Base-by-base conservation (phyloP, 2,888 invertebrate genomes). In the Tetragnatha montana region DNA sequence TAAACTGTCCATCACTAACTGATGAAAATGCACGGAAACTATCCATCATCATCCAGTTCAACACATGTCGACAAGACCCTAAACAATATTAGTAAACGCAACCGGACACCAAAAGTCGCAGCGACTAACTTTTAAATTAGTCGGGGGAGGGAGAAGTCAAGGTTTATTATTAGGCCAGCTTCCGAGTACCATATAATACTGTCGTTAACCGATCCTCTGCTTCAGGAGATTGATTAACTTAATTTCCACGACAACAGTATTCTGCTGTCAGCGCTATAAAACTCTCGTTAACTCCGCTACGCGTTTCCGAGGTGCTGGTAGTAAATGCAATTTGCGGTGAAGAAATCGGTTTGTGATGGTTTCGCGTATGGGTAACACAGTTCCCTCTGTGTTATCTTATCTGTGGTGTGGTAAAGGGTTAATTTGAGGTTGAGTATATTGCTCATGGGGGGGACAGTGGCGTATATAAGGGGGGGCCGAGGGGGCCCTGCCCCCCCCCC, bases 191-290 rank as follows among this genome's bases (percentile, higher is more conserved):
- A 35, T 35, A 35, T 60, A 60, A 60, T 60, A 60, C 60, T 60
- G 60, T 60, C 60, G 78, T 78, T 78, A 60, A 60, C 35, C 60
- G 78, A 78, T 60, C 68, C 35, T 60, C 78, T 22, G 21, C 22
- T 21, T n/a, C 8, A 0, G 21, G 60, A 78, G 78, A 78, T 78
- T 75, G 75, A 75, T 75, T 35, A 49, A 75, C 49, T 75, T 35
- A 75, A 75, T 49, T 73, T 75, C n/a, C 17, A 49, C 49, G 35
- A 60, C 60, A 78, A 60, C 60, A 78, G 51, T 60, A 78, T 22
- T 14, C 51, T 22, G 60, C 60, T 78, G 78, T 78, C 78, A 78
- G 8, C 78, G 22, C 78, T 78, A 78, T 78, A 78, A 78, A 78
- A 78, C 78, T 60, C 51, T 78, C 78, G 60, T 78, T 78, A 78